Evolutionary conservation across 2,888 invertebrate species (phyloP).

Genomic region (Drosophila meridionalis): DNA sequence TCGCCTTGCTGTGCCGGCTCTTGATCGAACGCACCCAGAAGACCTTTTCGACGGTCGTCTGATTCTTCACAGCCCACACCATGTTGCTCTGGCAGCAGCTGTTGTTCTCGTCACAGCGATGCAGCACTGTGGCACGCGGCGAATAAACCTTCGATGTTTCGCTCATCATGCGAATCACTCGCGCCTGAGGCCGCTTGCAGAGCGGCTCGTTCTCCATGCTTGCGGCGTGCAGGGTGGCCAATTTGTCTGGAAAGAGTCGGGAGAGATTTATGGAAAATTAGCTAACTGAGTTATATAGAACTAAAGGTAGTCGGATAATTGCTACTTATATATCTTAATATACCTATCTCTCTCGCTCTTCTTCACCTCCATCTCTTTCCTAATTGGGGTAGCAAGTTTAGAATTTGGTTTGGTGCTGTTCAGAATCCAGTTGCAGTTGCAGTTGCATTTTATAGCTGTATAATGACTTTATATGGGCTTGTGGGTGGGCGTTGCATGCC

Average conservation of each 20-base stretch:
- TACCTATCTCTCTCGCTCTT: neutral
- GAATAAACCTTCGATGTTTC: slow-evolving; percentile 89
- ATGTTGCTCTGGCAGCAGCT: slow-evolving; percentile 91
- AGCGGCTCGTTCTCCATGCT: slow-evolving; percentile 70
- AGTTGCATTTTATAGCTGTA: slow-evolving; percentile 32
- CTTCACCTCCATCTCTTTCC: neutral
- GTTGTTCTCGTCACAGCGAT: slow-evolving; percentile 93
- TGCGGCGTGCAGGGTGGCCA: slow-evolving; percentile 65
- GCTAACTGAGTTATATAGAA: neutral
- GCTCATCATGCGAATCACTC: slow-evolving; percentile 58
- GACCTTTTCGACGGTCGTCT: slow-evolving; percentile 81
- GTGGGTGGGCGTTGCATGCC: slow-evolving; percentile 44
- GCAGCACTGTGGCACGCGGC: slow-evolving; percentile 93
- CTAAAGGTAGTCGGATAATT: neutral
- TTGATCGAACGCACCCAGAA: slow-evolving; percentile 55
- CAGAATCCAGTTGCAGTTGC: slow-evolving; percentile 16
- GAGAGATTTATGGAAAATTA: neutral
- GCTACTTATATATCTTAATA: too few species aligned
- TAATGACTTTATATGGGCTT: slow-evolving; percentile 53
- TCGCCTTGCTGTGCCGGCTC: slow-evolving; percentile 32
- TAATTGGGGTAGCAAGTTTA: neutral
- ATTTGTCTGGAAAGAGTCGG: slow-evolving; percentile 54
- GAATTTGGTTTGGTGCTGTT: neutral
- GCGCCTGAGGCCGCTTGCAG: slow-evolving; percentile 56
- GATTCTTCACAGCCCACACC: slow-evolving; percentile 91